Percentiles rank a stretch among this genome's conserved stretches.
These are phyloP conservation scores for Archegozetes longisetosus DNA, from an alignment of 1,140 invertebrate species.

Conservation along the genomic window DNA sequence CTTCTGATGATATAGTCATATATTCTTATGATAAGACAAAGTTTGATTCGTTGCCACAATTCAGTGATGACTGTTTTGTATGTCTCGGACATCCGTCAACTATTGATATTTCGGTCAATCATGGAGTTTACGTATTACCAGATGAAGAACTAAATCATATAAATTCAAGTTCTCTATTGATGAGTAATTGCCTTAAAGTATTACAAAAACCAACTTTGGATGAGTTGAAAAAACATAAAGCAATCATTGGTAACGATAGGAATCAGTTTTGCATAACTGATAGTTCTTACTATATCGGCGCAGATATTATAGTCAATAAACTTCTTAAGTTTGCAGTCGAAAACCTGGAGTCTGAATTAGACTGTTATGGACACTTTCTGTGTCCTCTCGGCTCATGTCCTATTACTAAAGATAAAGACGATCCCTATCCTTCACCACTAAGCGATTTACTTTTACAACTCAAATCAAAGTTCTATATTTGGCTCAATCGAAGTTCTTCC, in stretches of 20 bases:
- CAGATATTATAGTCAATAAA: slow-evolving; percentile 28
- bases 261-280: slow-evolving; percentile 31
- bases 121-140: slow-evolving; percentile 34
- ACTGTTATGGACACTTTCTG: slow-evolving; percentile 36
- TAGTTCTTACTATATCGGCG: slow-evolving; percentile 33
- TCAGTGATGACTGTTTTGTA: slow-evolving; percentile 29
- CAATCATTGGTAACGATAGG: slow-evolving; percentile 24
- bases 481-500: slow-evolving; percentile 33
- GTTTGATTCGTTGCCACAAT: neutral
- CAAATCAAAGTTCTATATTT: slow-evolving; percentile 28
- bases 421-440: slow-evolving; percentile 23
- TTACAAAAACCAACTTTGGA: slow-evolving; percentile 32
- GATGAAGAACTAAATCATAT: neutral
- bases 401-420: slow-evolving; percentile 22
- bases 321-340: slow-evolving; percentile 24
- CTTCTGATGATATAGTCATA: slow-evolving; percentile 34
- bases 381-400: slow-evolving; percentile 30
- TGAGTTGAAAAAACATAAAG: slow-evolving; percentile 27
- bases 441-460: slow-evolving; percentile 20
- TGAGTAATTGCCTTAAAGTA: slow-evolving; percentile 28
- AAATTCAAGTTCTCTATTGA: neutral
- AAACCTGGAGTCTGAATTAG: slow-evolving; percentile 31
- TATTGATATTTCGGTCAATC: slow-evolving; percentile 28
- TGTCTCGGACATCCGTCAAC: slow-evolving; percentile 33
- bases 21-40: slow-evolving; percentile 23